A percentile compares a stretch with the other conserved stretches of the same genome.
Conservation (phyloP, 2,113 vertebrate species). For the Dasyornis broadbenti region DNA sequence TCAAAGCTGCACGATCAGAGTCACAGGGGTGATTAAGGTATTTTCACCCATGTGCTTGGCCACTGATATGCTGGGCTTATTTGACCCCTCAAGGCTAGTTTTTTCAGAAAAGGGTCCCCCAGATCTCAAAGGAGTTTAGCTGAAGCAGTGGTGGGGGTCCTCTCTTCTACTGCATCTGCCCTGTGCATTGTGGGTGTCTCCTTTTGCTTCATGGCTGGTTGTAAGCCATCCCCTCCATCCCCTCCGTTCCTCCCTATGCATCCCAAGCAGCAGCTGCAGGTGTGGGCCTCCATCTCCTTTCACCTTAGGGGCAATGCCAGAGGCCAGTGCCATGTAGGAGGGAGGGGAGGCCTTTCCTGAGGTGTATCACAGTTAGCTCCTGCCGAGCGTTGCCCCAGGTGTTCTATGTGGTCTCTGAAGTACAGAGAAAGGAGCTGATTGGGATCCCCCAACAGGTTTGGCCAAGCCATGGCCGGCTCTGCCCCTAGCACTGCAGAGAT, state of each 20-base stretch:
- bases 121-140: neutral
- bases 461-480: neutral
- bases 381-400: neutral
- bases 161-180: neutral
- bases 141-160: neutral
- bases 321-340: neutral
- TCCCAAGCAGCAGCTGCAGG: neutral
- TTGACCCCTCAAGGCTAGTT: neutral
- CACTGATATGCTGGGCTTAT: neutral
- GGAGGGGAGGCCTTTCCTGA: neutral
- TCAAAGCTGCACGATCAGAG: neutral
- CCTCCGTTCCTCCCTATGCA: neutral
- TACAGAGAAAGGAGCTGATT: neutral
- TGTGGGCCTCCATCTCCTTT: neutral
- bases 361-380: fast-evolving
- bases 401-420: fast-evolving
- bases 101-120: neutral
- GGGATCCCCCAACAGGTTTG: neutral
- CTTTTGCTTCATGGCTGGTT: neutral
- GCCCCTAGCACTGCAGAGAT: neutral
- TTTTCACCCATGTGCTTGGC: neutral
- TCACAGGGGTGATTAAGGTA: neutral
- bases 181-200: neutral
- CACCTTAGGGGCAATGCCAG: neutral
- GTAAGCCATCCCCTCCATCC: neutral